A percentile compares a stretch with the other conserved stretches of the same genome.
Conservation (phyloP, 2,888 invertebrate genomes). For the Phortica magna region DNA sequence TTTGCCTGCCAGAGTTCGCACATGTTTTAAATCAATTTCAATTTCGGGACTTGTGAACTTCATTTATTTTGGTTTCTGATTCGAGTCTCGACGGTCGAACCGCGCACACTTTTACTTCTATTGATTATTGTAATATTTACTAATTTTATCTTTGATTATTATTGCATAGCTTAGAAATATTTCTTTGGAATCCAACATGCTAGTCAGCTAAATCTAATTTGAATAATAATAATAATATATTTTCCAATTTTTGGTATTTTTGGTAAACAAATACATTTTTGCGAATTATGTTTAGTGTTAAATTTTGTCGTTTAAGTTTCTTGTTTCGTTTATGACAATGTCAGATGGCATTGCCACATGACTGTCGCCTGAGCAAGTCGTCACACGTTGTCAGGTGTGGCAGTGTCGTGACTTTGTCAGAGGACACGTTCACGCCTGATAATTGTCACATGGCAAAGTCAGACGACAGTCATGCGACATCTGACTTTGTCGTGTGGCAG, state of each 20-base stretch:
- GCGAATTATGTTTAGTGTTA: neutral
- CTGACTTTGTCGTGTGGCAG: no score
- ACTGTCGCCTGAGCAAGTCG: no score
- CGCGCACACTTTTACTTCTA: conserved; percentile 53
- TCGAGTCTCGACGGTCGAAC: conserved; percentile 69
- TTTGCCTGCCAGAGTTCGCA: neutral
- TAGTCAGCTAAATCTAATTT: conserved; percentile 29
- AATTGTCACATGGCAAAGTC: no score
- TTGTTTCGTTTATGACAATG: neutral
- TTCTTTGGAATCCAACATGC: conserved; percentile 1
- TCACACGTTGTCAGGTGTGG: no score
- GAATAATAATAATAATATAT: conserved; percentile 12
- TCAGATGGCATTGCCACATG: no score
- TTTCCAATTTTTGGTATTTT: neutral
- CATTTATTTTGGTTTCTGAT: conserved; percentile 24
- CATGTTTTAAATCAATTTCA: conserved; percentile 65
- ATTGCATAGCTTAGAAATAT: neutral
- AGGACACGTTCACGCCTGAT: no score
- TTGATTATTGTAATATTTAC: neutral
- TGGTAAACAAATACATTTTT: neutral
- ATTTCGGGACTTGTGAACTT: conserved; percentile 59
- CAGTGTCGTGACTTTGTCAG: no score
- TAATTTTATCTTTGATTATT: conserved; percentile 5
- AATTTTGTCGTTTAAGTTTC: neutral
- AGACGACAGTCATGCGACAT: no score